These are phyloP conservation scores for Phyllotreta cruciferae DNA, from an alignment of 2,888 invertebrate species.

Conservation along the genomic window DNA sequence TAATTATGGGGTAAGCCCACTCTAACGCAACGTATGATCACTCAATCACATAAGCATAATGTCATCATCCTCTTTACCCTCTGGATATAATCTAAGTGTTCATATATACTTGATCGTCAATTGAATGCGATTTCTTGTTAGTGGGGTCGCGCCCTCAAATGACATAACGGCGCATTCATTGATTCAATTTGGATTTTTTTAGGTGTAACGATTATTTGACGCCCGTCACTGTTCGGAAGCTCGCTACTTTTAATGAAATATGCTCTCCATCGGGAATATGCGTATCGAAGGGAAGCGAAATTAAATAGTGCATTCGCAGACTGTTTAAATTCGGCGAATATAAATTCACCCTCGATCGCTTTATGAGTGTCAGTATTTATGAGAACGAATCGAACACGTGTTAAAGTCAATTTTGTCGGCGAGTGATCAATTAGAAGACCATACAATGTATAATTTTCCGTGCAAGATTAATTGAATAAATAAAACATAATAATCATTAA, in stretches of 20 bases:
- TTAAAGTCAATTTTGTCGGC: constrained; percentile 46
- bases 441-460: background rate
- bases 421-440: constrained; percentile 32
- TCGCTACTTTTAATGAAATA: constrained; percentile 59
- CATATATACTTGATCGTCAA: constrained; percentile 60
- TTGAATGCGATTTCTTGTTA: constrained; percentile 58
- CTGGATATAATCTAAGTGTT: constrained; percentile 57
- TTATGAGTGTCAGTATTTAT: constrained; percentile 52
- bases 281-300: constrained; percentile 50
- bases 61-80: constrained; percentile 49
- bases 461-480: background rate
- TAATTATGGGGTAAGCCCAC: constrained; percentile 23
- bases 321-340: constrained; percentile 50
- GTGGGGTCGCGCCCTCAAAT: constrained; percentile 61
- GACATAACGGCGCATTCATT: constrained; percentile 73
- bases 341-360: constrained; percentile 50
- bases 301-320: constrained; percentile 53
- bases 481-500: constrained; percentile 6
- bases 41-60: constrained; percentile 53
- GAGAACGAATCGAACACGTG: constrained; percentile 49
- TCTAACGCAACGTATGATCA: constrained; percentile 30
- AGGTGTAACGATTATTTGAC: constrained; percentile 62
- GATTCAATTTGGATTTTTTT: constrained; percentile 74
- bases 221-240: constrained; percentile 51
- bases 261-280: constrained; percentile 55